Evolutionary conservation across 2,113 vertebrate species (phyloP).

Genomic region (Oophaga pumilio): DNA sequence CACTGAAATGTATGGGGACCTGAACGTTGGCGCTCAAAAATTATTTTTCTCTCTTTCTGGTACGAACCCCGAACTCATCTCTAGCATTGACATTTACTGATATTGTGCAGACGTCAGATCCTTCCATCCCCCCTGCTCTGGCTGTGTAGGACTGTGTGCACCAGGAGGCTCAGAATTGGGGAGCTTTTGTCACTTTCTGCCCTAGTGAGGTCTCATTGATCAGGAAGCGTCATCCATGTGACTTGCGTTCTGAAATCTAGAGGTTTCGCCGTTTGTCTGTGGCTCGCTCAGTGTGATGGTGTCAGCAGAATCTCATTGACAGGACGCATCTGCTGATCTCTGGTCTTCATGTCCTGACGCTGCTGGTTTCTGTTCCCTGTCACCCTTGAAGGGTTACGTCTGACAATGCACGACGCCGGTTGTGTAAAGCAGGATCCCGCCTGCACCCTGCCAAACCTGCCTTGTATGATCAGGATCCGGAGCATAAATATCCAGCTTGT

Average conservation of each 20-base stretch:
- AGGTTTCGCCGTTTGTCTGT: neutral
- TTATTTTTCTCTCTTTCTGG: too few relatives aligned
- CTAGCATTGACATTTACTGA: neutral
- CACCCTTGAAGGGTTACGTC: neutral
- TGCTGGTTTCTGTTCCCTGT: constrained; percentile 27
- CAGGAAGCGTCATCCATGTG: neutral
- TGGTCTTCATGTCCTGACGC: neutral
- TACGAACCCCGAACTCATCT: too few relatives aligned
- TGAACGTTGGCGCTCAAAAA: too few relatives aligned
- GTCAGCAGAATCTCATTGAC: neutral
- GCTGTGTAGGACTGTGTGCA: neutral
- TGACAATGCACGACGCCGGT: neutral
- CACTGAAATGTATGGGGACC: too few relatives aligned
- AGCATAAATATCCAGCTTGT: neutral
- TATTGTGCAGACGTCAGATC: neutral
- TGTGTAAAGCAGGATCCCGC: neutral
- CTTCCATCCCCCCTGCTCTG: neutral
- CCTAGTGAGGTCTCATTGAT: neutral
- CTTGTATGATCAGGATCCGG: neutral
- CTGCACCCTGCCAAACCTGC: neutral
- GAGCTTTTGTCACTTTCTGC: too few relatives aligned
- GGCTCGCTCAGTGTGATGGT: too few relatives aligned
- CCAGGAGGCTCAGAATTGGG: neutral
- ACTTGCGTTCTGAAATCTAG: neutral
- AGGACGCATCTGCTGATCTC: neutral